A percentile compares a stretch with the other conserved stretches of the same genome.
phyloP scores from a whole-genome alignment of 2,113 vertebrate genomes.

The Lutjanus erythropterus region DNA sequence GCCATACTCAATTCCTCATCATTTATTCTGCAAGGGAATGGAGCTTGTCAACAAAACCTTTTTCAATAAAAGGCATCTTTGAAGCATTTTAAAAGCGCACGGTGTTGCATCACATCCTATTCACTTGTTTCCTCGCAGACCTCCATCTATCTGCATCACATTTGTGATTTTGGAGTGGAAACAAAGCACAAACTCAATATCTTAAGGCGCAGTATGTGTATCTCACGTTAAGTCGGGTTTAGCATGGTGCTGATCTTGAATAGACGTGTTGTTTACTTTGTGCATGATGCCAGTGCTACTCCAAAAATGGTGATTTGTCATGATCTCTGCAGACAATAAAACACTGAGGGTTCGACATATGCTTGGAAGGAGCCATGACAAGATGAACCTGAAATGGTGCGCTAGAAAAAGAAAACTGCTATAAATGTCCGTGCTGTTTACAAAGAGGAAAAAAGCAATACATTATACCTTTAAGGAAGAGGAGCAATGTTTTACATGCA shows the following conservation, averaged over 20 bases:
- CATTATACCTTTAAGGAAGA: slow-evolving; percentile 32
- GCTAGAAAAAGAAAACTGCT: slow-evolving; percentile 35
- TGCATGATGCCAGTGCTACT: slow-evolving; percentile 43
- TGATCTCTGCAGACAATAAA: slow-evolving; percentile 72
- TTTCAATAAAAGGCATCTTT: slow-evolving; percentile 69
- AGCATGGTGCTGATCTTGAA: slow-evolving; percentile 65
- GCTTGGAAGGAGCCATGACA: slow-evolving; percentile 70
- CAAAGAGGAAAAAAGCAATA: slow-evolving; percentile 49
- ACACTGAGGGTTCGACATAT: slow-evolving; percentile 69
- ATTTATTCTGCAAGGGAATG: slow-evolving; percentile 70
- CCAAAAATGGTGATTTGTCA: slow-evolving; percentile 74
- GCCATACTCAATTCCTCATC: slow-evolving; percentile 63
- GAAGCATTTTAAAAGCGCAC: slow-evolving; percentile 56
- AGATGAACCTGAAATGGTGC: slow-evolving; percentile 64
- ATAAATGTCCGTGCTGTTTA: slow-evolving; percentile 39
- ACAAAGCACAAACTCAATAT: slow-evolving; percentile 67
- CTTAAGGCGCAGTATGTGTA: slow-evolving; percentile 53
- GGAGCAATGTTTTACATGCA: slow-evolving; percentile 70
- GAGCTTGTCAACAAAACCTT: slow-evolving; percentile 78
- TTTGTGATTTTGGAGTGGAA: slow-evolving; percentile 71
- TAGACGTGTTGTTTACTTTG: slow-evolving; percentile 64
- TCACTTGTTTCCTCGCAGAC: slow-evolving; percentile 45
- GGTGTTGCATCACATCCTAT: slow-evolving; percentile 65
- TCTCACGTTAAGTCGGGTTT: slow-evolving; percentile 61
- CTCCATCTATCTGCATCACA: slow-evolving; percentile 55